These are phyloP conservation scores for Malachius bipustulatus DNA, from an alignment of 2,888 invertebrate genomes.

Conservation along the genomic window DNA sequence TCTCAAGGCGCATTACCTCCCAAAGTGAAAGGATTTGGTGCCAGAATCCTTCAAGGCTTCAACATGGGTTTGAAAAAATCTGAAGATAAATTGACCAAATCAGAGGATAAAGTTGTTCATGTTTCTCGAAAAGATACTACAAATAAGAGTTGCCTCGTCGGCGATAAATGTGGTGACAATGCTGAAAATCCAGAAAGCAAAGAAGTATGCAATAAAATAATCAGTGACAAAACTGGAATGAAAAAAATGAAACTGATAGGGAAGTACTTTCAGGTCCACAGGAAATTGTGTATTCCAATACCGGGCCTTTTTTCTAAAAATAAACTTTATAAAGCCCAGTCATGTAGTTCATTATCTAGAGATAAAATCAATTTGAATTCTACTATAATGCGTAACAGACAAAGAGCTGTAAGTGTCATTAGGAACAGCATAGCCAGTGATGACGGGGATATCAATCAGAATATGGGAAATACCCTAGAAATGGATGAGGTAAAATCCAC, in stretches of 20 bases:
- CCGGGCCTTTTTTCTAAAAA: constrained; percentile 44
- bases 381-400: constrained; percentile 34
- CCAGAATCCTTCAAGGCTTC: constrained; percentile 40
- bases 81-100: constrained; percentile 8
- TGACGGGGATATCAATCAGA: constrained; percentile 44
- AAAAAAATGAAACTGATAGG: constrained; percentile 50
- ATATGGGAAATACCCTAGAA: constrained; percentile 38
- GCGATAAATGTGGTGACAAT: constrained; percentile 10
- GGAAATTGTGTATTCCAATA: constrained; percentile 50
- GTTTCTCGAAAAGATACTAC: constrained; percentile 24
- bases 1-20: constrained; percentile 31
- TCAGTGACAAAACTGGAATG: constrained; percentile 30
- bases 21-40: constrained; percentile 40
- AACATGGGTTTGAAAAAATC: constrained; percentile 13
- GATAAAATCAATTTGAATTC: constrained; percentile 39
- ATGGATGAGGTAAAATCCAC: constrained; percentile 19
- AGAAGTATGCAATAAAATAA: constrained; percentile 27
- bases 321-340: constrained; percentile 48
- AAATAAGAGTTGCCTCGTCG: constrained; percentile 15
- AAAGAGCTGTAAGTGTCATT: constrained; percentile 36
- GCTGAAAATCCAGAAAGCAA: constrained; percentile 21
- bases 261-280: constrained; percentile 56
- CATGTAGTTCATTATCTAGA: constrained; percentile 48
- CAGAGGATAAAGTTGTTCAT: constrained; percentile 12
- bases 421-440: constrained; percentile 32